Percentiles rank a stretch among this genome's conserved stretches.
These are phyloP conservation scores for Isichthys henryi DNA, from an alignment of 2,113 vertebrate genomes.

Conservation along the genomic window DNA sequence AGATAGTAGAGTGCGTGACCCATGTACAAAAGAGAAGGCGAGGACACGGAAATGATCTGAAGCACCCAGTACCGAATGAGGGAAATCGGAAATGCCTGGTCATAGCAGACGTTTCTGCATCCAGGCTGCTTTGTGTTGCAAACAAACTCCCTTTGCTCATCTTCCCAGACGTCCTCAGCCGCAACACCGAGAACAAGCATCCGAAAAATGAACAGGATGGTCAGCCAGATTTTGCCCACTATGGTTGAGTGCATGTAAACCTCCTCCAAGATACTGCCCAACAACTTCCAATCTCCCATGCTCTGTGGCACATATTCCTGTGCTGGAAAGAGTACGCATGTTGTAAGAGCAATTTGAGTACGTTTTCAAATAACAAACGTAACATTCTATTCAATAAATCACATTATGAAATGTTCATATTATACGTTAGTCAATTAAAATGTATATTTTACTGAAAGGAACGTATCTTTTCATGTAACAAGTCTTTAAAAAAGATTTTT, in stretches of 20 bases:
- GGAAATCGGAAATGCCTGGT: conserved; percentile 85
- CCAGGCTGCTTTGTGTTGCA: conserved; percentile 93
- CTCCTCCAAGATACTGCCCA: conserved; percentile 89
- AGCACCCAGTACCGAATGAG: conserved; percentile 91
- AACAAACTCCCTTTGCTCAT: conserved; percentile 82
- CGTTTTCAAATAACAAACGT: background rate
- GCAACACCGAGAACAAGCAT: conserved; percentile 88
- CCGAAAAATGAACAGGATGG: conserved; percentile 87
- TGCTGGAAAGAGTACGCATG: background rate
- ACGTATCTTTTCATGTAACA: background rate
- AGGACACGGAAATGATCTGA: conserved; percentile 91
- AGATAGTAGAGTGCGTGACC: conserved; percentile 83
- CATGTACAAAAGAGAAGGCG: conserved; percentile 88
- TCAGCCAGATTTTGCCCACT: conserved; percentile 91
- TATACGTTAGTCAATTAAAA: background rate
- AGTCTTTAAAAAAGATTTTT: background rate
- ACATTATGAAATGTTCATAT: background rate
- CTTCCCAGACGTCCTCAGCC: conserved; percentile 88
- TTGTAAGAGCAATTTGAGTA: background rate
- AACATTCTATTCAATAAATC: background rate
- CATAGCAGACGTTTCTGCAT: conserved; percentile 85
- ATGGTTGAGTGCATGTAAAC: conserved; percentile 89
- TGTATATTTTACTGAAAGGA: background rate
- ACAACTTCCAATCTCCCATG: conserved; percentile 90
- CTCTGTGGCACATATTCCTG: conserved; percentile 36